phyloP scores from a whole-genome alignment of 2,113 vertebrate species.

The Pungitius pungitius region DNA sequence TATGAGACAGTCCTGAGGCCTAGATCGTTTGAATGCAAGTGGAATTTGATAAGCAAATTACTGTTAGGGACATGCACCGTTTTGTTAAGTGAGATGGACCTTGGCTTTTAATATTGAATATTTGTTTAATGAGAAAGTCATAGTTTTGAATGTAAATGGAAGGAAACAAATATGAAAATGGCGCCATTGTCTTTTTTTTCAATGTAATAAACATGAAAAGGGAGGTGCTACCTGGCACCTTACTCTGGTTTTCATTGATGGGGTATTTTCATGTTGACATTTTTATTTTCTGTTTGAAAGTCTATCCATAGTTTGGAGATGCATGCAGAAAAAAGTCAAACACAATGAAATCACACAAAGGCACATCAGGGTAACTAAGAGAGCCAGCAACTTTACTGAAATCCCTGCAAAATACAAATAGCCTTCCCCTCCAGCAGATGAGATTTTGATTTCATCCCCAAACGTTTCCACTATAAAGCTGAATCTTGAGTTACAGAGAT shows the following conservation, averaged over 20 bases:
- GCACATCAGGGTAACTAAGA: slow-evolving; percentile 93
- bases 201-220: slow-evolving; percentile 15
- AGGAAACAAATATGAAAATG: slow-evolving; percentile 24
- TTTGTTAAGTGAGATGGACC: slow-evolving; percentile 30
- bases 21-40: neutral
- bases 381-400: slow-evolving; percentile 99
- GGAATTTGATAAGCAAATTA: neutral
- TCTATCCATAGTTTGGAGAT: slow-evolving; percentile 3
- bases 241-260: slow-evolving; percentile 1
- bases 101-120: slow-evolving; percentile 49
- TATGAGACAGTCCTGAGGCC: neutral
- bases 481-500: slow-evolving; percentile 99
- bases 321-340: slow-evolving; percentile 69
- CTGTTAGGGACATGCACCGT: too few relatives aligned
- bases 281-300: slow-evolving; percentile 7
- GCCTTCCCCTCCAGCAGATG: slow-evolving; percentile 93
- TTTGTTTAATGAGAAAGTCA: slow-evolving; percentile 31
- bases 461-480: slow-evolving; percentile 95
- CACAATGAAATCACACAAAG: slow-evolving; percentile 89
- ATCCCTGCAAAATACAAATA: slow-evolving; percentile 99
- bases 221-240: neutral
- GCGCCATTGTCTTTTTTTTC: slow-evolving; percentile 32
- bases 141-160: slow-evolving; percentile 10
- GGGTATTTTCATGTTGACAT: neutral
- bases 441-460: slow-evolving; percentile 87